Evolutionary conservation across 2,113 vertebrate species (phyloP), one percentile per base, ranked within the genome.

Genomic region (Amphiprion percula): DNA sequence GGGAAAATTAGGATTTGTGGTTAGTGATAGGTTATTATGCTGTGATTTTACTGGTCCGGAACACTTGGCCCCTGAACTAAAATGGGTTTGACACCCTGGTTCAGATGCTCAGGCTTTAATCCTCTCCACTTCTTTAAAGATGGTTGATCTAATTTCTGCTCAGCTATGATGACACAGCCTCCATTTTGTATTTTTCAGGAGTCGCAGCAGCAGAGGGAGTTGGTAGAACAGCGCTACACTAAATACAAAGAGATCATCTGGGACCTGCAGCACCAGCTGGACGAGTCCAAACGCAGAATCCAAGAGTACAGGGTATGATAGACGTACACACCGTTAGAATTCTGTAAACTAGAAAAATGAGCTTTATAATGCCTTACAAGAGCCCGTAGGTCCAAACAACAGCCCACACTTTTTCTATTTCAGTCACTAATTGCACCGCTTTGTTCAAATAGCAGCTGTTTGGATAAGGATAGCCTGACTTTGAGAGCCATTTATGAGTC

Each of bases 161-260:
- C 52, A 46, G 8, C 49, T 11, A 12, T 50, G 10, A 41, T 59
- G 30, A 66, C 24, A 15, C 53, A 14, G 39, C 21, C 28, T 87
- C 37, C 52, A 3, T 79, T 15, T 63, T 67, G 70, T 88, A 54
- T 53, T 68, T 30, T 26, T 37, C 87, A 99, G 98, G 95, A 95
- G 76, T 95, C 93, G 3, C 85, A 85, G 75, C 93, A 85, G 68
- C 96, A 91, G 85, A 95, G 81, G 19, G 95, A 96, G 50, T 82
- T 93, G 84, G 93, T 91, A 30, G 96, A 96, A 73, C 92, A 96
- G 75, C 93, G 95, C 66, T 95, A 95, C 50, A 81, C 52, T 9
- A 96, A 95, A 65, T 96, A 97, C 91, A 96, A 94, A 87, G 94
- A 96, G 79, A 94, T 95, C 8, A 92, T 97, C 73, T 94, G 91